Evolutionary conservation across 2,888 invertebrate genomes (phyloP), one percentile per base, ranked within the genome.

Genomic region (Ditula angustiorana): DNA sequence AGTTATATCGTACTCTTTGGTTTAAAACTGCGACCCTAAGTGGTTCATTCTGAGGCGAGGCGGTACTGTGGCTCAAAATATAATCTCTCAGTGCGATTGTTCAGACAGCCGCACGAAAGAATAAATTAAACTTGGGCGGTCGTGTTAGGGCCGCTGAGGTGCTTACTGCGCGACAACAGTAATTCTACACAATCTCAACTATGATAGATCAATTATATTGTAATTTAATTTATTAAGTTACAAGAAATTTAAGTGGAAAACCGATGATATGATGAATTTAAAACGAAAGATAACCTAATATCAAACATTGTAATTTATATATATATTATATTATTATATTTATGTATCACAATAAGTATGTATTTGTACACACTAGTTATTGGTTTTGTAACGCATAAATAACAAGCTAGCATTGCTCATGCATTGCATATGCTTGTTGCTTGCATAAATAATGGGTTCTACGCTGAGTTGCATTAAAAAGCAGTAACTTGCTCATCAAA

Each of bases 391-490:
- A 19, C 2, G 41, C 28, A n/a, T 41, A 50, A 26, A 19, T 33
- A 28, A 41, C 8, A 21, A 55, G 37, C 35, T 49, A 56, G 26
- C n/a, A n/a, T n/a, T n/a, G n/a, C n/a, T n/a, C n/a, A n/a, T n/a
- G n/a, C n/a, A n/a, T n/a, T n/a, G n/a, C n/a, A n/a, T n/a, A n/a
- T n/a, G n/a, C n/a, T n/a, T n/a, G n/a, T n/a, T 33, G 37, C 37
- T 41, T 62, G 23, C 37, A 49, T 24, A 62, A 62, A 7, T 23
- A 53, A 33, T 56, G 26, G 49, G 10, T 62, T 23, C 33, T 30
- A 50, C 16, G 24, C 62, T 30, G 62, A 49, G 56, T 21, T 62
- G 62, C 56, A 62, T 41, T 41, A 62, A 50, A 53, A 56, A 49
- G 1, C 16, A 19, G 41, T 41, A 11, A 30, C 19, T 37, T 26